Percentiles rank a stretch among this genome's conserved stretches.
Evolutionary conservation across 2,797 vertebrate species (phyloP).

Genomic region (Pteronotus mesoamericanus): DNA sequence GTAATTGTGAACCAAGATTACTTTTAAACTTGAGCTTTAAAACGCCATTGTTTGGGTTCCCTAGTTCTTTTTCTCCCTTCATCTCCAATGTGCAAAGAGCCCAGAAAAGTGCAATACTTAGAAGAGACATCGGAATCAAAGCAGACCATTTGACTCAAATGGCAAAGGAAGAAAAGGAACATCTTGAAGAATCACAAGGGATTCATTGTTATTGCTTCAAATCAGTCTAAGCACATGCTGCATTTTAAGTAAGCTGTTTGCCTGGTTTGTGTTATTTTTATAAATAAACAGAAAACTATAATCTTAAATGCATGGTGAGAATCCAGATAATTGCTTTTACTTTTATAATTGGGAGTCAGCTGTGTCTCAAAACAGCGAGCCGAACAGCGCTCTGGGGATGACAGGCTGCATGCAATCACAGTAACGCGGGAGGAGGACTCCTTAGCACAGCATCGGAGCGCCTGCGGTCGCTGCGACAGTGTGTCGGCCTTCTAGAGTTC

Average conservation of each 20-base stretch:
- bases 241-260: conserved; percentile 55
- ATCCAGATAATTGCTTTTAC: conserved; percentile 61
- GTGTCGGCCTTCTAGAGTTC: background rate
- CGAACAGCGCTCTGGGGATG: background rate
- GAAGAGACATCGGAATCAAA: conserved; percentile 15
- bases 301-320: conserved; percentile 38
- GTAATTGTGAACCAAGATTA: conserved; percentile 11
- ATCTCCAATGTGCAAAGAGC: background rate
- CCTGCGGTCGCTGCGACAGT: background rate
- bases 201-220: conserved; percentile 22
- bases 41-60: background rate
- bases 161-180: background rate
- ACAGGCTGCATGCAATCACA: background rate
- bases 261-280: conserved; percentile 15
- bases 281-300: conserved; percentile 54
- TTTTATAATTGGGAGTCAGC: conserved; percentile 63
- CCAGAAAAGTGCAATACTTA: background rate
- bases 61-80: background rate
- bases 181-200: conserved; percentile 6
- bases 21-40: conserved; percentile 27
- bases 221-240: background rate
- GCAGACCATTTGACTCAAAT: background rate
- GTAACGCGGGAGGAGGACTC: background rate
- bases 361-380: conserved; percentile 25
- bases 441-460: background rate